phyloP scores from a whole-genome alignment of 2,113 vertebrate species.

The Carollia perspicillata region DNA sequence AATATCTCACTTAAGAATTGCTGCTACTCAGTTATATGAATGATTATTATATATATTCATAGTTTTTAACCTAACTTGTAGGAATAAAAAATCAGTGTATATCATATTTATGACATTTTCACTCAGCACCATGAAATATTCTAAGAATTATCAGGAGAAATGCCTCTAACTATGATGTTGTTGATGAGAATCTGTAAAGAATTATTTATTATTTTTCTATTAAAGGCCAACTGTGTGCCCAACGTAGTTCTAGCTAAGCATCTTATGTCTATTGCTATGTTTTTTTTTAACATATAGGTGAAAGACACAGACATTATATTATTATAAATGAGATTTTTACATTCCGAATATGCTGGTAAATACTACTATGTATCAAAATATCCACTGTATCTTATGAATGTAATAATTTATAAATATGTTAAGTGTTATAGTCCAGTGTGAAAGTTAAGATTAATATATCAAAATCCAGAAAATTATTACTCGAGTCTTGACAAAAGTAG shows the following conservation, averaged over 20 bases:
- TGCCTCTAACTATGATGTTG: neutral
- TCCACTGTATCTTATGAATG: neutral
- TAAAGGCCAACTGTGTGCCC: neutral
- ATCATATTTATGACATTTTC: neutral
- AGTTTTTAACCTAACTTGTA: slow-evolving; percentile 13
- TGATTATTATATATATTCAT: neutral
- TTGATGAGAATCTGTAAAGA: neutral
- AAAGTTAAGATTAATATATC: neutral
- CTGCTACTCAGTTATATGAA: neutral
- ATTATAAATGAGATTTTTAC: neutral
- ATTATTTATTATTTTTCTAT: neutral
- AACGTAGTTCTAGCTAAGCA: neutral
- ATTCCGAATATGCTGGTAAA: slow-evolving; percentile 10
- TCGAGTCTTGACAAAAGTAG: neutral
- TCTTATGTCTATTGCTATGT: neutral
- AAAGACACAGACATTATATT: neutral
- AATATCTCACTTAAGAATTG: neutral
- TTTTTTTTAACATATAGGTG: neutral
- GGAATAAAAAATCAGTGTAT: neutral
- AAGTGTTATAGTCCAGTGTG: neutral
- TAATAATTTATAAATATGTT: neutral
- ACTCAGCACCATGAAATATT: neutral
- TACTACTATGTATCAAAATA: neutral
- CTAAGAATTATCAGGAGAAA: neutral
- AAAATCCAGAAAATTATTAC: neutral